Evolutionary conservation across 92 coral and sea anemone species (phyloP).

Genomic region (Porites cylindrica): DNA sequence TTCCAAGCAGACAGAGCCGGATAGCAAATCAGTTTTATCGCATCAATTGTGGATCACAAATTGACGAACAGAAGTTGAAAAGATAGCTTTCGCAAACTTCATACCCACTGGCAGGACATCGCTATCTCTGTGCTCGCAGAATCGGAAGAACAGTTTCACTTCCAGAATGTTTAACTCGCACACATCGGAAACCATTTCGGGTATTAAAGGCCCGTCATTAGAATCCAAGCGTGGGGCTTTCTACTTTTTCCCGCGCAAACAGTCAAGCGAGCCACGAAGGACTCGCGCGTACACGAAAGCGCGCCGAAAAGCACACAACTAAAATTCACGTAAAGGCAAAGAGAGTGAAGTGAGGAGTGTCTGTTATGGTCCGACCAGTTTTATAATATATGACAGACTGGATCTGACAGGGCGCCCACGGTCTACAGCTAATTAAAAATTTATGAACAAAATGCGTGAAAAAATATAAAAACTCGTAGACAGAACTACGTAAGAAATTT

Average conservation of each 20-base stretch:
- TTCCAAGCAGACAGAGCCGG: not conserved
- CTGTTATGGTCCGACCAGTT: not conserved
- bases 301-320: not conserved
- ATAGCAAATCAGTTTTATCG: conserved; percentile 4
- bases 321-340: not conserved
- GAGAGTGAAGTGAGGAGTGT: not conserved
- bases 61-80: not conserved
- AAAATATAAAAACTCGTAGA: not conserved
- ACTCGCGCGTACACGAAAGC: not conserved
- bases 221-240: not conserved
- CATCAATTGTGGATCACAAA: not conserved
- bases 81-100: not conserved
- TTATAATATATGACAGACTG: conserved; percentile 20
- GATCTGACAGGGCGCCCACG: conserved; percentile 38
- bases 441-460: conserved; percentile 11
- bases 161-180: conserved; percentile 75
- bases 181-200: conserved; percentile 52
- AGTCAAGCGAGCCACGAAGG: not conserved
- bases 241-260: conserved; percentile 3
- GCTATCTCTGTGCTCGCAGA: conserved; percentile 71
- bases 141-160: conserved; percentile 82
- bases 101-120: conserved; percentile 68
- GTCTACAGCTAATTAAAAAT: conserved; percentile 38
- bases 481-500: not conserved
- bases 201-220: conserved; percentile 13